Evolutionary conservation across 2,888 invertebrate genomes (phyloP), one percentile per base, ranked within the genome.

Genomic region (Dryobotodes eremita): DNA sequence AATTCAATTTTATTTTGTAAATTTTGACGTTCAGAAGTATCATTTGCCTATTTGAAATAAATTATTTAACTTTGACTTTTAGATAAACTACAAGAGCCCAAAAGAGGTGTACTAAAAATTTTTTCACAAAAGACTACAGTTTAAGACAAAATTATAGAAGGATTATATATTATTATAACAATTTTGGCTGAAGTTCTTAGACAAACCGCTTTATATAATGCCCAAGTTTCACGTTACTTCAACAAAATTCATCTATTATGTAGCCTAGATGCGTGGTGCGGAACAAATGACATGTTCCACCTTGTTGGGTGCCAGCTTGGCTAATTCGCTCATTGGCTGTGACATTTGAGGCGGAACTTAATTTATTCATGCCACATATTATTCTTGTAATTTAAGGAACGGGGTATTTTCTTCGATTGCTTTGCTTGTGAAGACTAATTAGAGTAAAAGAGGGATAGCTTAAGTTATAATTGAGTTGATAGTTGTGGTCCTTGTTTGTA

Each of bases 261-360:
- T n/a, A 53, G 48, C 17, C 23, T 23, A 55, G 68, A 57, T n/a
- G 36, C 55, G 81, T 79, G 59, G 53, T 10, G 65, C 42, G 81
- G 81, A 82, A 82, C 73, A 36, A 80, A 82, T 84, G 66, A 62
- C 46, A 80, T 50, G 85, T 68, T 82, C 81, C 61, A 71, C 53
- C 46, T 46, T 59, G 59, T 71, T 71, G 66, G 50, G 15, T 26
- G 55, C 55, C n/a, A 26, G 59, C 15, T 66, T 48, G 5, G 36
- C 61, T 81, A 80, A 80, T 72, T 55, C 65, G 66, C 66, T 55
- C 79, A 72, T 65, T 80, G 46, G n/a, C 20, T 64, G 36, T 31
- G 79, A 64, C 17, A 57, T 36, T 69, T 57, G 62, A 78, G 62
- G 55, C 42, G 57, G n/a, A 36, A 69, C 69, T 59, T 78, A 55